These are phyloP conservation scores for Dryobates pubescens DNA, from an alignment of 2,797 vertebrate genomes.

Conservation along the genomic window DNA sequence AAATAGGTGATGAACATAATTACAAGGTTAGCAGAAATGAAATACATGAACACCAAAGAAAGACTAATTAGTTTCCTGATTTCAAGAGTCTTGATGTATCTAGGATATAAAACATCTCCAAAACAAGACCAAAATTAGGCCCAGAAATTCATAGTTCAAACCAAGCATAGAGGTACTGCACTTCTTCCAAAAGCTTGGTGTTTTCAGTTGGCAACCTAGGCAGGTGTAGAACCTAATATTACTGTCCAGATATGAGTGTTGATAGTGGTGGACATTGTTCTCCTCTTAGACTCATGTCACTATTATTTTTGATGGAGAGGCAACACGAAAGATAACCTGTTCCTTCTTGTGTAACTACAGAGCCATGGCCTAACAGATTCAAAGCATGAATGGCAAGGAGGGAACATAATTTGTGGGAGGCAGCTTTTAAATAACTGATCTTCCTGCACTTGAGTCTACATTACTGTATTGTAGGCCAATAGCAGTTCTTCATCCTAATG, in stretches of 20 bases:
- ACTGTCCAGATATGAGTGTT: neutral
- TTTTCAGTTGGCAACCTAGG: neutral
- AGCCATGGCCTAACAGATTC: accelerated
- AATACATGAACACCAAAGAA: neutral
- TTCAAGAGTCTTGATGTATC: neutral
- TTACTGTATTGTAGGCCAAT: neutral
- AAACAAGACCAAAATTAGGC: neutral
- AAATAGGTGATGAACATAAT: neutral
- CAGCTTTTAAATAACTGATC: neutral
- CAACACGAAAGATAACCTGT: neutral
- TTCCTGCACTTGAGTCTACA: neutral
- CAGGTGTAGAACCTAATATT: neutral
- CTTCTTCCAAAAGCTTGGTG: neutral
- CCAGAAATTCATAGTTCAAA: neutral
- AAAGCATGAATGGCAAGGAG: neutral
- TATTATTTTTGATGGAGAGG: neutral
- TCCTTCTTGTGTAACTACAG: neutral
- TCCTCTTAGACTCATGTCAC: neutral
- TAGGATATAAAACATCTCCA: neutral
- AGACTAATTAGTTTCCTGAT: neutral
- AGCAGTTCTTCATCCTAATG: neutral
- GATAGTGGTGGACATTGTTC: neutral
- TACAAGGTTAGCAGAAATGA: neutral
- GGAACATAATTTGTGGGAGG: neutral
- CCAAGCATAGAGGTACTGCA: neutral